These are phyloP conservation scores for Paracyprichromis sp. DNA, from an alignment of 2,113 vertebrate species.

Conservation along the genomic window DNA sequence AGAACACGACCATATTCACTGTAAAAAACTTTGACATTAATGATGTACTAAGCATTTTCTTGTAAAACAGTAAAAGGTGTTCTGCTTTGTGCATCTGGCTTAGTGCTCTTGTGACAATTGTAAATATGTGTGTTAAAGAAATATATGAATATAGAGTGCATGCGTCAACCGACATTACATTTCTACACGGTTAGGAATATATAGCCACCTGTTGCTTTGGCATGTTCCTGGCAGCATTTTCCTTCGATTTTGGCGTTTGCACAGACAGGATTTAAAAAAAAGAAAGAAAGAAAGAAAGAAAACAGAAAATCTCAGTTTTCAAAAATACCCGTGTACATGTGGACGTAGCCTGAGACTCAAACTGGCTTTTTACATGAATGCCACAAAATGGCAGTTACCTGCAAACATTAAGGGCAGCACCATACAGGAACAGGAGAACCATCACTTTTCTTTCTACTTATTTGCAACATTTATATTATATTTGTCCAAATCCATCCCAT, in stretches of 20 bases:
- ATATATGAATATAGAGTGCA: not conserved
- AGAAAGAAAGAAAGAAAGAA: too few relatives aligned
- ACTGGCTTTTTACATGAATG: not conserved
- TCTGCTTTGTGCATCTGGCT: not conserved
- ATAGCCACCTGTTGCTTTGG: too few relatives aligned
- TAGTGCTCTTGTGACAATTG: not conserved
- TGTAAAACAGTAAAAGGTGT: not conserved
- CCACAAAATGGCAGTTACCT: not conserved
- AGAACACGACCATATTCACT: rapidly evolving
- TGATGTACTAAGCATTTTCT: rapidly evolving
- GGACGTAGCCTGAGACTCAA: rapidly evolving
- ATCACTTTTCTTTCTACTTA: too few relatives aligned
- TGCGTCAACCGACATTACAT: rapidly evolving
- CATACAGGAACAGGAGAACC: not conserved
- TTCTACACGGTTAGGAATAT: too few relatives aligned
- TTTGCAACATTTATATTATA: too few relatives aligned
- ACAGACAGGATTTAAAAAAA: too few relatives aligned
- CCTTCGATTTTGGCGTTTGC: too few relatives aligned
- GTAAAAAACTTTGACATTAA: rapidly evolving
- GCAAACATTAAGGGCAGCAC: rapidly evolving
- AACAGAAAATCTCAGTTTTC: rapidly evolving
- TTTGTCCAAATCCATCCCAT: too few relatives aligned
- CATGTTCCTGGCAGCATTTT: not conserved
- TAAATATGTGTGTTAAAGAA: rapidly evolving
- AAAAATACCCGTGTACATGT: not conserved